Percentiles rank a stretch among this genome's conserved stretches.
Evolutionary conservation across 92 coral and sea anemone species (phyloP).

Genomic region (Chrysogorgia sp.): DNA sequence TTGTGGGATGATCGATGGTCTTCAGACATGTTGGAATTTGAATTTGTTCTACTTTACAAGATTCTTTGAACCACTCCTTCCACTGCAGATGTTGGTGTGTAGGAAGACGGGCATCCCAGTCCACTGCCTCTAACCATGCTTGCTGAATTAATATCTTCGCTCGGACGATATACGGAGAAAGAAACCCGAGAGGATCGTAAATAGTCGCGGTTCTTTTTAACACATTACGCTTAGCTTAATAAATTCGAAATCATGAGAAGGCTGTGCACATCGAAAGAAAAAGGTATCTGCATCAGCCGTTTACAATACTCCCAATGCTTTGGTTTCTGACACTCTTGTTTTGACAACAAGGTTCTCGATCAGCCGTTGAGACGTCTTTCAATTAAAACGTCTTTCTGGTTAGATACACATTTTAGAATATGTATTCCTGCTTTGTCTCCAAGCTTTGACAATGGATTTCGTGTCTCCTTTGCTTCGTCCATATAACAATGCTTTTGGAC

Average conservation of each 20-base stretch:
- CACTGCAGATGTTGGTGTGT: slow-evolving; percentile 20
- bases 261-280: slow-evolving; percentile 16
- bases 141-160: slow-evolving; percentile 30
- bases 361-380: slow-evolving; percentile 15
- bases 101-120: slow-evolving; percentile 20
- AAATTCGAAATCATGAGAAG: slow-evolving; percentile 19
- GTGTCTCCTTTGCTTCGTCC: slow-evolving; percentile 51
- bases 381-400: slow-evolving; percentile 28
- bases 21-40: slow-evolving; percentile 18
- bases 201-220: slow-evolving; percentile 27
- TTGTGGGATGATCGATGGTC: not conserved
- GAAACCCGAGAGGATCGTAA: slow-evolving; percentile 27
- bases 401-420: slow-evolving; percentile 39
- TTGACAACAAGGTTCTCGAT: slow-evolving; percentile 21
- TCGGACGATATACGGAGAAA: slow-evolving; percentile 25
- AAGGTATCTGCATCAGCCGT: slow-evolving; percentile 7
- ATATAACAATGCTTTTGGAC: slow-evolving; percentile 39
- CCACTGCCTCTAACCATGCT: slow-evolving; percentile 19
- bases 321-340: slow-evolving; percentile 23
- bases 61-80: slow-evolving; percentile 56
- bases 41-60: slow-evolving; percentile 39
- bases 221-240: slow-evolving; percentile 32
- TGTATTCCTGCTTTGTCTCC: slow-evolving; percentile 39
- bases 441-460: slow-evolving; percentile 11
- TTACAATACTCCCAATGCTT: slow-evolving; percentile 20